Base-by-base conservation (phyloP, 2,113 vertebrate species). In the Catagonus wagneri region DNA sequence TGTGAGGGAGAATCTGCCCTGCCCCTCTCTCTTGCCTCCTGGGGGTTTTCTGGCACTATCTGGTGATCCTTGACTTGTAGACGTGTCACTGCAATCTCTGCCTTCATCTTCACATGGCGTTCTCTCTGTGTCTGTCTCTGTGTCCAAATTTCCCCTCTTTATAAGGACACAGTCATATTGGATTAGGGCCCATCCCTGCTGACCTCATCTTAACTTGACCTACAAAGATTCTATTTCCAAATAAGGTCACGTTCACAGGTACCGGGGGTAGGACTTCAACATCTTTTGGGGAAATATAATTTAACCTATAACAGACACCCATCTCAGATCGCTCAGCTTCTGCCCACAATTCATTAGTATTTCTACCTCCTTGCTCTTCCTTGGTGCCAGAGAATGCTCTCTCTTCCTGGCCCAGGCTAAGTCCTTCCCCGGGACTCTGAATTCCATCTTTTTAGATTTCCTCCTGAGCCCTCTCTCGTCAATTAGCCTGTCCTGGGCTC, bases 361-460 rank as follows among this genome's bases (percentile, higher is more conserved):
- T 88, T 75, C 66, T 12, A 29, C 63, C 27, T 69, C 71, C 56
- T 71, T 61, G 19, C 3, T 61, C 25, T 20, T 83, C 12, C 4
- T 39, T 29, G 39, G 34, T 81, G 65, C 75, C 58, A 72, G 75
- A 92, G 58, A 66, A 66, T 34, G 65, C 66, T 81, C 58, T 66
- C 56, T 91, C n/a, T 61, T 83, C 69, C 71, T 89, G 92, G 27
- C 23, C 79, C 78, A 92, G 32, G 60, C 83, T 60, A 34, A 36
- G 13, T 60, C 76, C 76, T 74, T 83, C n/a, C 50, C 68, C 50
- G 60, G 66, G 19, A 19, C 52, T 69, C 29, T 32, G 15, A 60
- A 81, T 93, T 63, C 61, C n/a, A 27, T 69, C 52, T 10, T 39
- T 66, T 72, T 32, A 36, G 56, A 44, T 27, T 22, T 93, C 60